Evolutionary conservation across 2,797 vertebrate species (phyloP).

Genomic region (Sardinella longiceps): DNA sequence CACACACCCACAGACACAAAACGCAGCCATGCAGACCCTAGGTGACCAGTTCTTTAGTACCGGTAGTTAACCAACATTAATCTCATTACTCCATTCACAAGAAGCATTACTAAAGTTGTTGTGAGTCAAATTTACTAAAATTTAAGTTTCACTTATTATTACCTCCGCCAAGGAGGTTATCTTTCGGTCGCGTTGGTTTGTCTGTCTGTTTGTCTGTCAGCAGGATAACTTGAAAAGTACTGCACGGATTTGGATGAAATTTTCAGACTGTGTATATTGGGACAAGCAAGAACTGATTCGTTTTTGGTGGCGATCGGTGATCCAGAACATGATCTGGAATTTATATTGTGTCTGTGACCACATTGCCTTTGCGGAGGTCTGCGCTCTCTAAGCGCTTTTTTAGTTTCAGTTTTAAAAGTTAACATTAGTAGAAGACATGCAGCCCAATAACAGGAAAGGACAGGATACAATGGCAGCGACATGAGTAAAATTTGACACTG

Average conservation of each 20-base stretch:
- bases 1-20: constrained; percentile 11
- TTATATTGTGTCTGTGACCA: too few relatives aligned
- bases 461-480: background rate
- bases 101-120: background rate
- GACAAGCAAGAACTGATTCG: too few relatives aligned
- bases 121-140: background rate
- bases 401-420: background rate
- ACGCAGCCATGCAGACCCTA: background rate
- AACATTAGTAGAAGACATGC: background rate
- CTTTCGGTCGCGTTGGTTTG: too few relatives aligned
- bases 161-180: too few relatives aligned
- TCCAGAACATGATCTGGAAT: too few relatives aligned
- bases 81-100: background rate
- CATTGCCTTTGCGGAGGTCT: too few relatives aligned
- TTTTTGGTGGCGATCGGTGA: too few relatives aligned
- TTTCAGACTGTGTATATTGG: too few relatives aligned
- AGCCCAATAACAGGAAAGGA: background rate
- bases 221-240: too few relatives aligned
- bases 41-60: background rate
- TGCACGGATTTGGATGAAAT: too few relatives aligned
- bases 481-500: background rate
- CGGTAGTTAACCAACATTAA: background rate
- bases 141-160: background rate
- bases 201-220: too few relatives aligned
- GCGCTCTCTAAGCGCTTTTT: too few relatives aligned